Percentiles rank a stretch among this genome's conserved stretches.
These are phyloP conservation scores for Nemoura dubitans DNA, from an alignment of 2,888 invertebrate species.

Conservation along the genomic window DNA sequence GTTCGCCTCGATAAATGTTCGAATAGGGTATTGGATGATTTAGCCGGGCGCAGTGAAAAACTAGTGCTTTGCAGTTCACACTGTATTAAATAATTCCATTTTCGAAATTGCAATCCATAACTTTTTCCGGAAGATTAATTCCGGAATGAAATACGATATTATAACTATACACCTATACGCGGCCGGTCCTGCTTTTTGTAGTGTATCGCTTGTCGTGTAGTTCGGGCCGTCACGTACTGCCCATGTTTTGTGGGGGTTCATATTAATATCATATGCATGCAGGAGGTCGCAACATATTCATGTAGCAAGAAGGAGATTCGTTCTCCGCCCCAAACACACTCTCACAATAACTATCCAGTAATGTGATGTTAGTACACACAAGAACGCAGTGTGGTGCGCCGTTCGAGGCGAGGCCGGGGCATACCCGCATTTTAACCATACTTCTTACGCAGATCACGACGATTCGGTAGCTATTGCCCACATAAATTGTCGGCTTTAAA, in stretches of 20 bases:
- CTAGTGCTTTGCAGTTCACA: background rate
- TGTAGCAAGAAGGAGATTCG: conserved; percentile 12
- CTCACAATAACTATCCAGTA: conserved; percentile 7
- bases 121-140: conserved; percentile 3
- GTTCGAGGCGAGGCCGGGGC: too few relatives aligned
- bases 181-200: background rate
- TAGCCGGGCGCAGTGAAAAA: background rate
- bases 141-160: background rate
- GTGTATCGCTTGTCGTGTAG: background rate
- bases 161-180: background rate
- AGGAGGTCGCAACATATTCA: conserved; percentile 28
- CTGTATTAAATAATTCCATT: conserved; percentile 29
- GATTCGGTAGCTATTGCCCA: background rate
- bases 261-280: conserved; percentile 41
- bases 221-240: background rate
- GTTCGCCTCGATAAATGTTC: background rate
- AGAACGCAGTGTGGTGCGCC: background rate
- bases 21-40: background rate
- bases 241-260: conserved; percentile 38
- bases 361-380: background rate
- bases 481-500: background rate
- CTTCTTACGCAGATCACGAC: conserved; percentile 44
- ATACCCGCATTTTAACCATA: background rate
- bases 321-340: background rate
- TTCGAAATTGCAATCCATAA: conserved; percentile 16